These are phyloP conservation scores for Coelopa frigida DNA, from an alignment of 1,140 invertebrate genomes.

Conservation along the genomic window DNA sequence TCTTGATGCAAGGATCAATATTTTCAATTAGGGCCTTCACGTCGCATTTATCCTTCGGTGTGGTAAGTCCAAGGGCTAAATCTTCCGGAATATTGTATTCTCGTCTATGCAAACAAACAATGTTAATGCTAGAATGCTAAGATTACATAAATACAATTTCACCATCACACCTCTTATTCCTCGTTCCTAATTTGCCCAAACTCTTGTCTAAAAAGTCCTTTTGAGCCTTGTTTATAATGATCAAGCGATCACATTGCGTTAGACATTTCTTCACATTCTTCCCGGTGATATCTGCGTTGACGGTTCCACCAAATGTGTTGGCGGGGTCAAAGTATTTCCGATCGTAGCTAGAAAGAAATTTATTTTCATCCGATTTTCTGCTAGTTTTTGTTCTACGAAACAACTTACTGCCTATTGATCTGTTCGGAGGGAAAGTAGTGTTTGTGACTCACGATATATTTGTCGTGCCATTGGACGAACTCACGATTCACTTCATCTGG, in stretches of 20 bases:
- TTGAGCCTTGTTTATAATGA: constrained; percentile 31
- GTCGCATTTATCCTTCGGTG: constrained; percentile 10
- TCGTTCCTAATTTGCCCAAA: constrained; percentile 16
- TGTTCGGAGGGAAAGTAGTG: constrained; percentile 34
- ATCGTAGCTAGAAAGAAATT: constrained; percentile 19
- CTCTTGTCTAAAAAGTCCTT: constrained; percentile 30
- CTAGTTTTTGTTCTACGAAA: not conserved
- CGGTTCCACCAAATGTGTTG: constrained; percentile 12
- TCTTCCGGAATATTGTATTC: too few species aligned
- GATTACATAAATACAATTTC: too few species aligned
- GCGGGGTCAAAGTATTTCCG: constrained; percentile 15
- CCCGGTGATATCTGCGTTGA: constrained; percentile 12
- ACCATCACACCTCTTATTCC: constrained; percentile 18
- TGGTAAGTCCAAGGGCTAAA: too few species aligned
- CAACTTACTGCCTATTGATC: constrained; percentile 23
- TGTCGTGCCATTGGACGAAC: constrained; percentile 22
- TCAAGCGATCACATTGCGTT: constrained; percentile 18
- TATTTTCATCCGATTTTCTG: not conserved
- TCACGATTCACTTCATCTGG: constrained; percentile 26
- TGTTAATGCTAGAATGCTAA: too few species aligned
- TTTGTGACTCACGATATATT: constrained; percentile 30
- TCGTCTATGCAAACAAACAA: too few species aligned
- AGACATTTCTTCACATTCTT: constrained; percentile 23
- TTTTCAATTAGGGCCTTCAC: constrained; percentile 24
- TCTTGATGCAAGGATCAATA: constrained; percentile 10